Percentiles rank a stretch among this genome's conserved stretches.
phyloP scores from a whole-genome alignment of 30 jellyfish, hydroid and myxozoan species.

The Hydractinia symbiolongicarpus region DNA sequence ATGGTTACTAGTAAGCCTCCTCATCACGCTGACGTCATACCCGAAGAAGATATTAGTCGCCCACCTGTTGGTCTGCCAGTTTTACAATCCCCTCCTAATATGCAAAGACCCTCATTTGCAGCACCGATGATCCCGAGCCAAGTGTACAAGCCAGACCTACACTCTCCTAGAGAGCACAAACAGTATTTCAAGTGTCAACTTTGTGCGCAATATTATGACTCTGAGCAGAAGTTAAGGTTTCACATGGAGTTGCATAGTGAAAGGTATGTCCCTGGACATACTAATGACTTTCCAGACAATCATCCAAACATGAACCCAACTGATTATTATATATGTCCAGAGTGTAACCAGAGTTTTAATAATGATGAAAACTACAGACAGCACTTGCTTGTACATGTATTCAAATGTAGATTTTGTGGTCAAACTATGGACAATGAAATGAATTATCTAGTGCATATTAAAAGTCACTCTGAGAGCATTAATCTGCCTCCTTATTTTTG shows the following conservation, averaged over 20 bases:
- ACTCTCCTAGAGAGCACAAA: neutral
- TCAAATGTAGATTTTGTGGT: slow-evolving; percentile 25
- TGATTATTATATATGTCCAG: slow-evolving; percentile 22
- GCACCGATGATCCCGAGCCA: slow-evolving; percentile 1
- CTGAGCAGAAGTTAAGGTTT: slow-evolving; percentile 31
- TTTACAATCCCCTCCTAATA: neutral
- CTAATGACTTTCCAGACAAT: neutral
- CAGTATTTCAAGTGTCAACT: slow-evolving; percentile 19
- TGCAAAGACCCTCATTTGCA: slow-evolving; percentile 1
- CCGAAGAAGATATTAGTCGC: neutral
- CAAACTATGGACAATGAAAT: slow-evolving; percentile 23
- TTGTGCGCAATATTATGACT: slow-evolving; percentile 17
- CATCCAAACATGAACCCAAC: neutral
- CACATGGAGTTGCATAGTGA: slow-evolving; percentile 27
- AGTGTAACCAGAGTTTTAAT: slow-evolving; percentile 11
- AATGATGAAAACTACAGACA: slow-evolving; percentile 17
- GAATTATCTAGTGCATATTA: slow-evolving; percentile 18
- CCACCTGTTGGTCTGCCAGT: neutral
- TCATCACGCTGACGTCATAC: neutral
- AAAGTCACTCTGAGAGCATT: slow-evolving; percentile 9
- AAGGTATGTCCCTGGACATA: slow-evolving; percentile 1
- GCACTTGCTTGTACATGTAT: slow-evolving; percentile 30
- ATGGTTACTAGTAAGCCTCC: neutral
- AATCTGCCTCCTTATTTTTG: slow-evolving; percentile 24
- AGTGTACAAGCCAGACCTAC: slow-evolving; percentile 8